Base-by-base conservation (phyloP, 2,113 vertebrate species). In the Orcinus orca region DNA sequence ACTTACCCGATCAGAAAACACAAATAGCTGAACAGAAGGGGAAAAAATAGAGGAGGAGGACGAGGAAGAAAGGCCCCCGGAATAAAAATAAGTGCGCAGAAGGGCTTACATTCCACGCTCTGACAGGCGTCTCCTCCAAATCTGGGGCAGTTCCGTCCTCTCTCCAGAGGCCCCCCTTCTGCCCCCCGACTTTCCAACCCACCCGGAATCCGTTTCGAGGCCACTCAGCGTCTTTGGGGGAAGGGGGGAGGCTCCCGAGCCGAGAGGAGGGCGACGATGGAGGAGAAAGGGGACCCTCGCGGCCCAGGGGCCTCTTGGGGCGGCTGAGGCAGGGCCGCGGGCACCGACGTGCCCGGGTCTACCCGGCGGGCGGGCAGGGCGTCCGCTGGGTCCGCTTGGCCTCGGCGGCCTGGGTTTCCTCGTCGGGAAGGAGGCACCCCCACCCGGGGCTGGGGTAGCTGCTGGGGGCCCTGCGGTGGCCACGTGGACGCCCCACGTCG, bases 1-100 rank as follows among this genome's bases (percentile, higher is more conserved):
- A 97, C 80, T 95, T 98, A 87, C 97, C 74, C 63, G 83, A 95
- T 96, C 94, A 96, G 92, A 96, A 97, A 97, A 97, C 96, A 97
- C 97, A 97, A 97, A 97, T 92, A 97, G 95, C 98, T 95, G 87
- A 97, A 92, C 74, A 88, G 74, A 96, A 90, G 58, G 60, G 80
- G 93, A 47, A 50, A 73, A 81, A 93, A 95, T 77, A 93, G 85
- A 88, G 79, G 86, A 96, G 79, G 36, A 93, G 36, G 86, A 95
- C 60, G 11, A 68, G 62, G 83, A 81, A 95, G 91, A 96, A 95
- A 96, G 95, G 71, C 76, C 86, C 86, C 60, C 2, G n/a, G 87
- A 91, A 93, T 93, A 89, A 97, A 97, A 97, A 97, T 96, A 97
- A 97, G 74, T 17, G 81, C 26, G 63, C n/a, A 21, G 83, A 96